Conservation (phyloP, 2,888 invertebrate genomes). For the Aphidius colemani region DNA sequence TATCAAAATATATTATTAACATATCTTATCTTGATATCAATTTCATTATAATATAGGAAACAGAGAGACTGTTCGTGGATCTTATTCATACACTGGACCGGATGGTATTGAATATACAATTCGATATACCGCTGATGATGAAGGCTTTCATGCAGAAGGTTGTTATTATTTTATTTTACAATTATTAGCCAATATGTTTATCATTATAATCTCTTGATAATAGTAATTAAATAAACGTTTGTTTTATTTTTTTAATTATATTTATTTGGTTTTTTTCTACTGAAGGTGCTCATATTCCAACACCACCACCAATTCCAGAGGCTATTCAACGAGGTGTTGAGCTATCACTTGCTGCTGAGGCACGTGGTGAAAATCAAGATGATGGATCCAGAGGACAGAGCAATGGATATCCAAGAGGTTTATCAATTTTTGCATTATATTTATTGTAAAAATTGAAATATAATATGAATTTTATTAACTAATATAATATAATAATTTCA, state of each 20-base stretch:
- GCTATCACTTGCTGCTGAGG: constrained; percentile 51
- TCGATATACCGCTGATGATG: constrained; percentile 51
- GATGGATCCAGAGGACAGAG: constrained; percentile 41
- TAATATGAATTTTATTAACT: too few species aligned
- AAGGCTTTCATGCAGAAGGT: constrained; percentile 47
- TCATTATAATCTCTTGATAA: background rate
- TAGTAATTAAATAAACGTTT: too few species aligned
- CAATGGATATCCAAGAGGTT: constrained; percentile 29
- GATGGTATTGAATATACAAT: constrained; percentile 51
- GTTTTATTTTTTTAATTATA: too few species aligned
- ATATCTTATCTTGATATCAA: constrained; percentile 4
- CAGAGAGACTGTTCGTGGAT: constrained; percentile 49
- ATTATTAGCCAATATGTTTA: too few species aligned
- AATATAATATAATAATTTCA: too few species aligned
- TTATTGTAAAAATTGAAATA: background rate
- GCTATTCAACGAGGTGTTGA: constrained; percentile 54
- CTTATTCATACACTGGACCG: constrained; percentile 52
- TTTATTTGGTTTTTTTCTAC: too few species aligned
- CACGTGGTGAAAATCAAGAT: constrained; percentile 53
- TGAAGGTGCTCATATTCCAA: constrained; percentile 50
- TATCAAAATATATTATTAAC: constrained; percentile 17
- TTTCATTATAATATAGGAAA: constrained; percentile 39
- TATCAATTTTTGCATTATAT: background rate
- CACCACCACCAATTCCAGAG: constrained; percentile 54
- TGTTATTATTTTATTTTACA: constrained; percentile 7